Conservation (phyloP, 2,797 vertebrate genomes). For the Chromobotia macracanthus region DNA sequence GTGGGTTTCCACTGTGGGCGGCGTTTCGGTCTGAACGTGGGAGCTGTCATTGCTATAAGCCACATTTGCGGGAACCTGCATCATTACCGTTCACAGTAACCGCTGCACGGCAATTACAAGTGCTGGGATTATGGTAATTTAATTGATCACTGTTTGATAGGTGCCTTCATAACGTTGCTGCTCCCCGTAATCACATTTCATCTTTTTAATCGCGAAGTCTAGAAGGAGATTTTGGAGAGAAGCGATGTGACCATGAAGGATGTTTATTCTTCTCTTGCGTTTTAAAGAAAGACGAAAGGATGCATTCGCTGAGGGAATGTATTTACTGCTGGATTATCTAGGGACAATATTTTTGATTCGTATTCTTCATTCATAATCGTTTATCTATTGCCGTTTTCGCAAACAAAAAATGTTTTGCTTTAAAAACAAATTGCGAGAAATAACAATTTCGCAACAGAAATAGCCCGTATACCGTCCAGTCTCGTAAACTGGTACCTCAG, state of each 20-base stretch:
- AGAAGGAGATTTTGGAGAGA: slow-evolving; percentile 55
- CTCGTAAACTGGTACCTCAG: background rate
- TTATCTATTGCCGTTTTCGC: background rate
- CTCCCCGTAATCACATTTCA: slow-evolving; percentile 3
- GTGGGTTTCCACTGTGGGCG: slow-evolving; percentile 66
- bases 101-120: slow-evolving; percentile 45
- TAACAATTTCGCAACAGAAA: slow-evolving; percentile 1
- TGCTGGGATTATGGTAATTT: slow-evolving; percentile 49
- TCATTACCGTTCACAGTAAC: slow-evolving; percentile 36
- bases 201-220: slow-evolving; percentile 38
- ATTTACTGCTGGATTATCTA: slow-evolving; percentile 55
- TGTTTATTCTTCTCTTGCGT: too few relatives aligned
- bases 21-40: slow-evolving; percentile 62
- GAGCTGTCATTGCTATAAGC: slow-evolving; percentile 56
- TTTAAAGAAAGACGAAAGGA: slow-evolving; percentile 32
- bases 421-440: too few relatives aligned
- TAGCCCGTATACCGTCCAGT: slow-evolving; percentile 5
- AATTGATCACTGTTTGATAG: slow-evolving; percentile 34
- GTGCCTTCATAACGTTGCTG: slow-evolving; percentile 50
- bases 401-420: slow-evolving; percentile 16
- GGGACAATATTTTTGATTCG: slow-evolving; percentile 37
- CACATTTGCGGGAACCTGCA: slow-evolving; percentile 52
- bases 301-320: slow-evolving; percentile 31
- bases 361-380: background rate
- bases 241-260: slow-evolving; percentile 52